phyloP scores from a whole-genome alignment of 1,140 invertebrate genomes.

The Teleopsis dalmanni region DNA sequence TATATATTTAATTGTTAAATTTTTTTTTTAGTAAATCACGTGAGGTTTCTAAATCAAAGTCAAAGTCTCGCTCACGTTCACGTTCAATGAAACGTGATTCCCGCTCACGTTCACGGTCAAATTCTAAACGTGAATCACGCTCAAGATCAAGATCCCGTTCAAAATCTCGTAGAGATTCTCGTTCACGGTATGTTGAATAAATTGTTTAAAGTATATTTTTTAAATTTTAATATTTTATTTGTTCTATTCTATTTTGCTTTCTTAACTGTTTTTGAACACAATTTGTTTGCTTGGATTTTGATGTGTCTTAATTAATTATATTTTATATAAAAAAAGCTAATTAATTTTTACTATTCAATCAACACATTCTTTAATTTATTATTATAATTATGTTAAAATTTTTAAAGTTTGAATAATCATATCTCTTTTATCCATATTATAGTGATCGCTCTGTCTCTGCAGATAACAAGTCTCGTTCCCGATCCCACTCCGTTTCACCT shows the following conservation, averaged over 20 bases:
- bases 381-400: no score
- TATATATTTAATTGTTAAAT: background rate
- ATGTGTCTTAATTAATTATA: background rate
- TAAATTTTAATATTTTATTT: conserved; percentile 4
- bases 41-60: conserved; percentile 47
- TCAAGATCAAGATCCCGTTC: conserved; percentile 45
- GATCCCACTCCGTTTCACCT: conserved; percentile 36
- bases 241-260: conserved; percentile 8
- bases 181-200: conserved; percentile 37
- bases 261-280: background rate
- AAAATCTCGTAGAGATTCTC: conserved; percentile 44
- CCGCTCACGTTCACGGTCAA: conserved; percentile 19
- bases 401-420: no score
- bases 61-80: conserved; percentile 51
- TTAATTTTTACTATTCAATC: no score
- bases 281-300: background rate
- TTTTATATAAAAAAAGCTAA: no score
- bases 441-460: conserved; percentile 39
- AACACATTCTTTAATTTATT: no score
- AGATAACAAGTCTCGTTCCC: conserved; percentile 40
- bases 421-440: conserved; percentile 24
- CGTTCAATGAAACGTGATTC: conserved; percentile 38
- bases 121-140: conserved; percentile 42
- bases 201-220: conserved; percentile 3
- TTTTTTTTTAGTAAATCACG: conserved; percentile 36